A percentile compares a stretch with the other conserved stretches of the same genome.
Evolutionary conservation across 2,888 invertebrate genomes (phyloP).

Genomic region (Drosophila paramelanica): DNA sequence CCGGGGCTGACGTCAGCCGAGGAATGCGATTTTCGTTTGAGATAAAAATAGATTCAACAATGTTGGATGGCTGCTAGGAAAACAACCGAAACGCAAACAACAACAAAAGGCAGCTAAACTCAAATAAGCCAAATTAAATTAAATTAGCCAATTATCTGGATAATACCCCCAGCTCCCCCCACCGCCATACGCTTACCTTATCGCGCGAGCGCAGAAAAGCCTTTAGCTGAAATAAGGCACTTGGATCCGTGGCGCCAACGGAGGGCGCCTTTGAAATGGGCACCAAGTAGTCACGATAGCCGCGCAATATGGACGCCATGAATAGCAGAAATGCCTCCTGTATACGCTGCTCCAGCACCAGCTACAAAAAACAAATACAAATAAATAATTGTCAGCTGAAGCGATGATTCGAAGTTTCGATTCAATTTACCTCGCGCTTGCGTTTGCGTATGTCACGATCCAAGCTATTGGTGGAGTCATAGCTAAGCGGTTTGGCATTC

Average conservation of each 20-base stretch:
- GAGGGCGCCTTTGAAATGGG: constrained; percentile 98
- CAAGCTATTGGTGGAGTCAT: constrained; percentile 88
- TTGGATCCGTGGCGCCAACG: constrained; percentile 97
- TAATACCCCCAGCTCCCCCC: no score
- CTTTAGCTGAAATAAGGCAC: constrained; percentile 96
- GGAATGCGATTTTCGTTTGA: constrained; percentile 16
- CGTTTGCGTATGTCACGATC: constrained; percentile 93
- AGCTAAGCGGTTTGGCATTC: constrained; percentile 85
- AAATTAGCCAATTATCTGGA: background rate
- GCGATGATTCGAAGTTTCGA: no score
- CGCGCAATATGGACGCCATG: constrained; percentile 96
- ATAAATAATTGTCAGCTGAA: background rate
- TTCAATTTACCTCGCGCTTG: constrained; percentile 87
- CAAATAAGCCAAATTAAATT: constrained; percentile 3
- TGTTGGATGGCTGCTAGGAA: background rate
- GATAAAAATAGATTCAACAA: constrained; percentile 20
- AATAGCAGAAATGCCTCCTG: constrained; percentile 98
- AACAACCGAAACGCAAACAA: background rate
- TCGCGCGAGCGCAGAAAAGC: constrained; percentile 95
- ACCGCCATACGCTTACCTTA: constrained; percentile 86
- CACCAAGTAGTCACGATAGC: constrained; percentile 93
- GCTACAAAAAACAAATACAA: constrained; percentile 85
- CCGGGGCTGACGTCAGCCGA: constrained; percentile 20
- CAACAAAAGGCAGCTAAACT: background rate
- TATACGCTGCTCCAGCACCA: constrained; percentile 95